Evolutionary conservation across 2,797 vertebrate genomes (phyloP).

Genomic region (Cynopterus sphinx): DNA sequence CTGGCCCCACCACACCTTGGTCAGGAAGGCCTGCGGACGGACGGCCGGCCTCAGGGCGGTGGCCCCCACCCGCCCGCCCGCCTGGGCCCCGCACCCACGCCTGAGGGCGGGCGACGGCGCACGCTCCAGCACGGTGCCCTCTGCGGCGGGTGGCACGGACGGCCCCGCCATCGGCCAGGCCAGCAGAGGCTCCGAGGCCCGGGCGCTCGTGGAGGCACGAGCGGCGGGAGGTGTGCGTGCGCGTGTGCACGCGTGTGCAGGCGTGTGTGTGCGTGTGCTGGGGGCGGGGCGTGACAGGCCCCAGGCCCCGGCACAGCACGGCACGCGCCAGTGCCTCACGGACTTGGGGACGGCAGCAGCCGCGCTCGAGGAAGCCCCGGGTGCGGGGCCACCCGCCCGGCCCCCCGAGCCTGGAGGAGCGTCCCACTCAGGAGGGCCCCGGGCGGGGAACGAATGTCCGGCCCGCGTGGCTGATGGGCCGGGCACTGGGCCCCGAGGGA

Average conservation of each 20-base stretch:
- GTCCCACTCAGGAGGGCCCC: background rate
- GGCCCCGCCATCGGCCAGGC: fast-evolving
- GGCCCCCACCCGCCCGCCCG: background rate
- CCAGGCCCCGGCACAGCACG: background rate
- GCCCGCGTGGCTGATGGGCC: background rate
- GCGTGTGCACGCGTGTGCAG: too few relatives aligned
- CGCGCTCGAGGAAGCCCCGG: fast-evolving
- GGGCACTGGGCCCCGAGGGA: fast-evolving
- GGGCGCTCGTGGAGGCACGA: fast-evolving
- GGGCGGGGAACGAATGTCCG: fast-evolving
- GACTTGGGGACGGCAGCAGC: fast-evolving
- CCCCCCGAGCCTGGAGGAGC: fast-evolving
- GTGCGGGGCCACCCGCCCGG: fast-evolving
- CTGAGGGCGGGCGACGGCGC: background rate
- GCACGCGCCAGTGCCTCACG: fast-evolving
- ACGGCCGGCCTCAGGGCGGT: background rate
- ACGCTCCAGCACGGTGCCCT: fast-evolving
- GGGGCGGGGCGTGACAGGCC: background rate
- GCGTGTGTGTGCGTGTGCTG: too few relatives aligned
- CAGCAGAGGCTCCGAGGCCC: background rate
- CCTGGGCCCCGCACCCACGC: fast-evolving
- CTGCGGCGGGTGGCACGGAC: fast-evolving
- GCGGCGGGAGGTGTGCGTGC: too few relatives aligned
- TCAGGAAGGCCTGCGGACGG: conserved; percentile 91
- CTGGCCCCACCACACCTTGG: conserved; percentile 97